Base-by-base conservation (phyloP, 1,140 invertebrate genomes). In the Scaptomyza hsui region DNA sequence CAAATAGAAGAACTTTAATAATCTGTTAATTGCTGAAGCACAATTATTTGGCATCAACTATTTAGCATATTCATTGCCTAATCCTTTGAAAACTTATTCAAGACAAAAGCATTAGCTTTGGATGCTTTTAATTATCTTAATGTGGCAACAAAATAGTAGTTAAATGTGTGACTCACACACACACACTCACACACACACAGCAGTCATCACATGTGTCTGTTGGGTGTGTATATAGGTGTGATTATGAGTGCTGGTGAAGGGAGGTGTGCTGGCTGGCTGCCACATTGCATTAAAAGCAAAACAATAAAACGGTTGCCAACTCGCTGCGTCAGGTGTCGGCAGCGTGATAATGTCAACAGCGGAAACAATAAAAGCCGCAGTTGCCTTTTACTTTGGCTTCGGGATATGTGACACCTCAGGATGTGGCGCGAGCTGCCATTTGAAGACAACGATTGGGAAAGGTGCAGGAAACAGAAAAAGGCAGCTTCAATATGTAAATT, bases 281-380 rank as follows among this genome's bases (percentile, higher is more conserved):
- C 68, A 57, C 77, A 77, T 81, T 85, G 80, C 81, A 86, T 83
- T 77, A 72, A 51, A 73, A 63, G 55, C 71, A 44, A 78, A 75
- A 70, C 80, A 85, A 78, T 85, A 81, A 77, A 85, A 81, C 73
- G 81, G 61, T 71, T 63, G 74, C 60, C 81, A 55, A 75, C 53
- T 62, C 65, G 56, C 37, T 44, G 56, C 49, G 81, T 73, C 81
- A 85, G 82, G 81, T 85, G 81, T 88, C 77, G 81, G 65, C 75
- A 75, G 57, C 70, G 74, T 81, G 81, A 88, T 85, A 85, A 81
- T 86, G 81, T 85, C 81, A 85, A 85, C 81, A 85, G 82, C 82
- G 81, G 81, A 85, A 85, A 81, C 81, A 85, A 85, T 85, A 88
- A 85, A 85, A 85, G 81, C 81, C 77, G 74, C 81, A 86, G 73